Percentiles rank a stretch among this genome's conserved stretches.
These are phyloP conservation scores for Podargus strigoides DNA, from an alignment of 2,797 vertebrate species.

Conservation along the genomic window DNA sequence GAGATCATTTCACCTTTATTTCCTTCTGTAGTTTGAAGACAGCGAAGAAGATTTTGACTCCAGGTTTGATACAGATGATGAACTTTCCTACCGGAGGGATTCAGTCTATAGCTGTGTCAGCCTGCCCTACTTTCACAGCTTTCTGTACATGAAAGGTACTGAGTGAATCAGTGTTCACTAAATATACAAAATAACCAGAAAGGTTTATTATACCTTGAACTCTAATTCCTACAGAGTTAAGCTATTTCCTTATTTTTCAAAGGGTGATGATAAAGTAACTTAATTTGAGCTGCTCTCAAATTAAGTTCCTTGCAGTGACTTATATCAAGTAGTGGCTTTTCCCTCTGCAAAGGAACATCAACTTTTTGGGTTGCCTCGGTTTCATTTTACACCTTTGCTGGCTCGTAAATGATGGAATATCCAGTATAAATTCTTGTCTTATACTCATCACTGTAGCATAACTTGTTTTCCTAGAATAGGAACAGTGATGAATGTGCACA, in stretches of 20 bases:
- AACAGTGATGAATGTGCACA: background rate
- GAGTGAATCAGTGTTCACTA: background rate
- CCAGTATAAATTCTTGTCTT: background rate
- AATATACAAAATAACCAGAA: background rate
- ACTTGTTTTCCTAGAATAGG: background rate
- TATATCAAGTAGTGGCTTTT: background rate
- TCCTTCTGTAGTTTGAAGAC: constrained; percentile 86
- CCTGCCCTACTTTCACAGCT: constrained; percentile 95
- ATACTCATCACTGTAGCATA: background rate
- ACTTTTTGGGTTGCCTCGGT: background rate
- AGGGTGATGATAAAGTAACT: no score
- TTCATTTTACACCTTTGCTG: background rate
- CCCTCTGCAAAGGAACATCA: background rate
- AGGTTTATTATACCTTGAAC: background rate
- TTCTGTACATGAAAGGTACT: constrained; percentile 93
- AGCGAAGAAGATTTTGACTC: constrained; percentile 95
- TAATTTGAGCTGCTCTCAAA: background rate
- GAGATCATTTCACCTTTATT: background rate
- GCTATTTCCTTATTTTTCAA: background rate
- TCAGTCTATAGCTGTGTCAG: constrained; percentile 97
- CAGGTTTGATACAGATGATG: constrained; percentile 90
- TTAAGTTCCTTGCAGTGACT: background rate
- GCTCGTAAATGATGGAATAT: background rate
- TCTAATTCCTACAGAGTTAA: background rate
- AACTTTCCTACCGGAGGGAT: constrained; percentile 89